These are phyloP conservation scores for Linurgus olivaceus DNA, from an alignment of 2,797 vertebrate species.

Conservation along the genomic window DNA sequence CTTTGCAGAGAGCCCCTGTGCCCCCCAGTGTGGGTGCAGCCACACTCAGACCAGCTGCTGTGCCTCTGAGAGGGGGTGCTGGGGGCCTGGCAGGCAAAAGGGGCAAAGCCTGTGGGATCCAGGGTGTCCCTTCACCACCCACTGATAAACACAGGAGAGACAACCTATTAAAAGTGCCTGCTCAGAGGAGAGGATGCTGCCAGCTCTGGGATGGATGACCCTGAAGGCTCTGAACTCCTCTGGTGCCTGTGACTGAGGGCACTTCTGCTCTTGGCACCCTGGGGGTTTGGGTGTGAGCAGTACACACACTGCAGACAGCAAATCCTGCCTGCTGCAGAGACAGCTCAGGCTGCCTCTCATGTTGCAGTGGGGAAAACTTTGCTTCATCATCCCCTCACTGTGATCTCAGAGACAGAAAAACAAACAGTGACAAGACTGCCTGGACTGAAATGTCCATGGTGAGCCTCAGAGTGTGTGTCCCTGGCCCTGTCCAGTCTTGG, in stretches of 20 bases:
- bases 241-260: not conserved
- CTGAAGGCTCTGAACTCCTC: not conserved
- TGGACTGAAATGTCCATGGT: not conserved
- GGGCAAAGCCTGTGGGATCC: not conserved
- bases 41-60: not conserved
- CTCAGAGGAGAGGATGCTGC: not conserved
- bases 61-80: not conserved
- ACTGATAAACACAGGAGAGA: not conserved
- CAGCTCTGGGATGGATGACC: not conserved
- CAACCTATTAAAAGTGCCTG: not conserved
- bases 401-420: not conserved
- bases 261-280: not conserved
- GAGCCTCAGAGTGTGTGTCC: not conserved
- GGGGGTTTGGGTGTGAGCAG: not conserved
- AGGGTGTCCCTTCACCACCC: not conserved
- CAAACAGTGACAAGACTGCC: not conserved
- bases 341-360: accelerated
- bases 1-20: not conserved
- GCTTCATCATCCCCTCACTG: not conserved
- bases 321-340: not conserved
- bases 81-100: not conserved
- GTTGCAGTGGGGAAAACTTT: not conserved
- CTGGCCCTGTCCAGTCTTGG: not conserved
- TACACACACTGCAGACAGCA: accelerated
- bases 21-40: too few relatives aligned